Evolutionary conservation across 2,797 vertebrate species (phyloP), one percentile per base, ranked within the genome.

Genomic region (Gobionotothen gibberifrons): DNA sequence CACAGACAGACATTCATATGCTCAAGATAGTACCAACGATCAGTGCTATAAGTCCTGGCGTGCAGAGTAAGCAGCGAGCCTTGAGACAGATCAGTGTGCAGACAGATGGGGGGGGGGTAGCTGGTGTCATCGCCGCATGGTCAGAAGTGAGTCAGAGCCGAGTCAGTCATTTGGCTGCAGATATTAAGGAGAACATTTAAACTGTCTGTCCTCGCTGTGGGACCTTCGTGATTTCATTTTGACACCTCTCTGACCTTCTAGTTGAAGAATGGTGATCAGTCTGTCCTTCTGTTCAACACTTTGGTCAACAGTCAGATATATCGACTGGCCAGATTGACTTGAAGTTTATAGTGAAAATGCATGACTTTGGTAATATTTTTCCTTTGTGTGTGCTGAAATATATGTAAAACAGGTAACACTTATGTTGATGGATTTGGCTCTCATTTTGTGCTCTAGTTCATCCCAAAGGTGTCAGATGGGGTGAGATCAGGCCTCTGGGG

Each of bases 11-110:
- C 22, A 7, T 44, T 17, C 78, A 49, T 17, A 68, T 56, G 66
- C 53, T 68, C 2, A 10, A 58, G 64, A 78, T 58, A 69, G 58
- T 14, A 4, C 60, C 19, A 29, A 15, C 17, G 68, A 65, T 57
- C 32, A 4, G 59, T 13, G 59, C 46, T 82, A 82, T 82, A 76
- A 76, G 68, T 4, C 13, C 2, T 26, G 60, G 26, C 4, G 15
- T 61, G 64, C 48, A n/a, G 68, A 21, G 52, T 81, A 32, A 78
- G 64, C 61, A 17, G 60, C 13, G 11, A 74, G 61, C 85, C 76
- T 79, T 77, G 73, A 72, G 62, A 83, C 78, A 5, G 78, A 75
- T 64, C 68, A 14, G 68, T 9, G 12, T 26, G 66, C 10, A 3
- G 19, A 1, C 29, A 29, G 42, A 13, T 12, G 47, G 7, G 15